A percentile compares a stretch with the other conserved stretches of the same genome.
Conservation (phyloP, 2,888 invertebrate genomes). For the Orchesellides sinensis region DNA sequence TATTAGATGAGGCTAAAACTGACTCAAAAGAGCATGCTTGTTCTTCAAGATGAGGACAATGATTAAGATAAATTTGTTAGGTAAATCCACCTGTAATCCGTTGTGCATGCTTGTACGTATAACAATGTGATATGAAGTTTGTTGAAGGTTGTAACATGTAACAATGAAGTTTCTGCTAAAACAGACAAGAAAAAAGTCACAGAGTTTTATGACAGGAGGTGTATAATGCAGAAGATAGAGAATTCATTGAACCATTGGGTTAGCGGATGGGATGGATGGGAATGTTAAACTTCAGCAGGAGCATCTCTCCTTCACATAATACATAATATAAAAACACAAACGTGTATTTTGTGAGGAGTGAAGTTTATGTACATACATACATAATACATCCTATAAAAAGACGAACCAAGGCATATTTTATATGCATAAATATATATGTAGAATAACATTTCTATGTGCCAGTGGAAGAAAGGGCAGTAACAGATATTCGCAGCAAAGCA, state of each 20-base stretch:
- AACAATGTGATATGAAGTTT: neutral
- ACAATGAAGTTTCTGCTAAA: neutral
- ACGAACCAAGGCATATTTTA: neutral
- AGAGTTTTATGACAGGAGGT: constrained; percentile 11
- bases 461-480: neutral
- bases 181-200: constrained; percentile 15
- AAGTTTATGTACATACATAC: neutral
- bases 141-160: neutral
- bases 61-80: neutral
- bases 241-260: constrained; percentile 43
- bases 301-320: too few species aligned
- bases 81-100: neutral
- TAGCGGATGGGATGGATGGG: neutral
- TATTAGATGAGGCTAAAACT: neutral
- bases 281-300: neutral
- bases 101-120: neutral
- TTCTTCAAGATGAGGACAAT: constrained; percentile 1
- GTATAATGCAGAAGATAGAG: constrained; percentile 6
- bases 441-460: neutral
- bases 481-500: neutral
- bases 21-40: neutral
- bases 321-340: neutral
- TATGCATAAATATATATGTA: neutral
- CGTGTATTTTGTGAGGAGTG: neutral
- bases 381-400: neutral